Evolutionary conservation across 2,797 vertebrate species (phyloP).

Genomic region (Prionace glauca): DNA sequence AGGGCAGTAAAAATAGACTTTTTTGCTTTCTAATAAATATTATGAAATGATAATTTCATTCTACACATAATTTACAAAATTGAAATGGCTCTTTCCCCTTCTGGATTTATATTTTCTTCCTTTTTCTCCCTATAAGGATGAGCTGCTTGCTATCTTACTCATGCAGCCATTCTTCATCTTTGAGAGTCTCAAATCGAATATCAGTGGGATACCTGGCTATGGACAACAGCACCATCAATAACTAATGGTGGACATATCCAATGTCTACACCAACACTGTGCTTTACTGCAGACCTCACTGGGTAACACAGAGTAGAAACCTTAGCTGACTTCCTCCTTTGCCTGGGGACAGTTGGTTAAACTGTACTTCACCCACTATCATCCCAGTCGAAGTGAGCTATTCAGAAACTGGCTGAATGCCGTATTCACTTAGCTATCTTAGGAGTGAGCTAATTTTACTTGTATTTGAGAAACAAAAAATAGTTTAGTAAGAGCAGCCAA

Average conservation of each 20-base stretch:
- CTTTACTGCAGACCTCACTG: neutral
- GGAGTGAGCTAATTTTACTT: neutral
- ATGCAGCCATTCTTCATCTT: too few relatives aligned
- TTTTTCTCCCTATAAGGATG: neutral
- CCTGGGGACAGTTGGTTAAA: neutral
- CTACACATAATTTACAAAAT: too few relatives aligned
- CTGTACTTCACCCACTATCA: neutral
- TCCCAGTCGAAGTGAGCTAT: neutral
- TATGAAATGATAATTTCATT: too few relatives aligned
- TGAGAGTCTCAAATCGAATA: neutral
- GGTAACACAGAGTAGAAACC: neutral
- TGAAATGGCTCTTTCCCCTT: too few relatives aligned
- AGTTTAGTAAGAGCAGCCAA: neutral
- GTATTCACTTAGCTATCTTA: neutral
- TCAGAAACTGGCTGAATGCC: neutral
- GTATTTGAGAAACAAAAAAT: neutral
- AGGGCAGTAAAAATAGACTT: too few relatives aligned
- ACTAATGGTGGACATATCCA: neutral
- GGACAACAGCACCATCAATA: neutral
- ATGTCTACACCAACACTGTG: too few relatives aligned
- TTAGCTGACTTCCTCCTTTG: neutral
- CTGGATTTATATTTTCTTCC: too few relatives aligned
- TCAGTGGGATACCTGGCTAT: neutral
- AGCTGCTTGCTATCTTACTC: neutral
- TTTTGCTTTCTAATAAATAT: too few relatives aligned